Evolutionary conservation across 2,797 vertebrate genomes (phyloP).

Genomic region (Esox masquinongy): DNA sequence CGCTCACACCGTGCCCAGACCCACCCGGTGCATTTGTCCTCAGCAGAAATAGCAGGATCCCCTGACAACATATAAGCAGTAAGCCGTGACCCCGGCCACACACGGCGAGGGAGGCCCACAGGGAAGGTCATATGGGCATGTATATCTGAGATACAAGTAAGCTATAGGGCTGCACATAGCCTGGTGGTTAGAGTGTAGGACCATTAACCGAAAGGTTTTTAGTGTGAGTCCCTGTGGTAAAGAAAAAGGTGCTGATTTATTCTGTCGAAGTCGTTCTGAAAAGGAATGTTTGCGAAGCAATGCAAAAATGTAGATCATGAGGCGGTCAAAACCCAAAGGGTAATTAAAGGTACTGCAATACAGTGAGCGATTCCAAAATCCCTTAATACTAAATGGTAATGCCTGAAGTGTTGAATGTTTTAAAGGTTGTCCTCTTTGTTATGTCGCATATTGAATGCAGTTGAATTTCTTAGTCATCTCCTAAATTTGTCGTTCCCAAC

Average conservation of each 20-base stretch:
- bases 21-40: constrained; percentile 56
- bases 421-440: neutral
- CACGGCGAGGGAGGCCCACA: constrained; percentile 61
- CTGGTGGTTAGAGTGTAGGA: too few relatives aligned
- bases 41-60: constrained; percentile 58
- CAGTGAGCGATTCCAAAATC: neutral
- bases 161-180: too few relatives aligned
- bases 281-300: too few relatives aligned
- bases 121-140: constrained; percentile 47
- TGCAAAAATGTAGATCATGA: neutral
- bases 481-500: neutral
- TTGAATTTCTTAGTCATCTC: neutral
- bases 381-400: neutral
- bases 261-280: too few relatives aligned
- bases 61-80: constrained; percentile 36
- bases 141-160: constrained; percentile 45
- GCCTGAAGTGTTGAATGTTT: neutral
- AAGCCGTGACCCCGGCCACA: constrained; percentile 61
- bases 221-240: neutral
- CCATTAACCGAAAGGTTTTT: too few relatives aligned
- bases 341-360: neutral
- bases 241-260: too few relatives aligned
- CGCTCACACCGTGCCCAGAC: constrained; percentile 3
- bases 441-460: neutral
- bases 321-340: neutral